Evolutionary conservation across 2,888 invertebrate species (phyloP), one percentile per base, ranked within the genome.

Genomic region (Lamproptera curius): DNA sequence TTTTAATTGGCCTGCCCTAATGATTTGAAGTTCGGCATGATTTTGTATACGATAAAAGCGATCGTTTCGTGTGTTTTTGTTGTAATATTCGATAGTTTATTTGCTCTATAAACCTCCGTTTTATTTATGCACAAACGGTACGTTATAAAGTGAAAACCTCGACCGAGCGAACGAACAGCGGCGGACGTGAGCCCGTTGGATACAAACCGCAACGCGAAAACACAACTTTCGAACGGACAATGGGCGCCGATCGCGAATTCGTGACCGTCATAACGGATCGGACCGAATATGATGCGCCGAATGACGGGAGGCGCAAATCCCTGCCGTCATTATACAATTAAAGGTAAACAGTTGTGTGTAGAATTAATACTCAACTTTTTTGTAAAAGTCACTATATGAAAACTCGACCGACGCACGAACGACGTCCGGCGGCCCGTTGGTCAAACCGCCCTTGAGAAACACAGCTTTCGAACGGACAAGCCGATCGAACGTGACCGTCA

Each of bases 281-380:
- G n/a, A n/a, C 51, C 20, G 20, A 20, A 20, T 20, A 6, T 20
- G 31, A 31, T 31, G n/a, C n/a, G 31, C 9, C 31, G 31, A 31
- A 11, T 11, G n/a, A n/a, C 31, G 31, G n/a, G n/a, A 6, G 28
- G 10, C 10, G 8, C 10, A 4, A 9, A 11, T n/a, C 9, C 67
- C 72, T 67, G 65, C 63, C 65, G 63, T 77, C 72, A 85, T 86
- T 84, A 83, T 75, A 67, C 67, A 73, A 85, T 85, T 83, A 81
- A 81, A 77, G 61, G 70, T 78, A 83, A 86, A 84, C 85, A 86
- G 82, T 86, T 87, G 85, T 85, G 83, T 87, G 85, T 85, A 82
- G 86, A 87, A 86, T 87, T 86, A 84, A 75, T 76, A 75, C 73
- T n/a, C n/a, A n/a, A n/a, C n/a, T n/a, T n/a, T n/a, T n/a, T n/a